A percentile compares a stretch with the other conserved stretches of the same genome.
phyloP scores from a whole-genome alignment of 1,140 invertebrate genomes.

The Maniola jurtina region DNA sequence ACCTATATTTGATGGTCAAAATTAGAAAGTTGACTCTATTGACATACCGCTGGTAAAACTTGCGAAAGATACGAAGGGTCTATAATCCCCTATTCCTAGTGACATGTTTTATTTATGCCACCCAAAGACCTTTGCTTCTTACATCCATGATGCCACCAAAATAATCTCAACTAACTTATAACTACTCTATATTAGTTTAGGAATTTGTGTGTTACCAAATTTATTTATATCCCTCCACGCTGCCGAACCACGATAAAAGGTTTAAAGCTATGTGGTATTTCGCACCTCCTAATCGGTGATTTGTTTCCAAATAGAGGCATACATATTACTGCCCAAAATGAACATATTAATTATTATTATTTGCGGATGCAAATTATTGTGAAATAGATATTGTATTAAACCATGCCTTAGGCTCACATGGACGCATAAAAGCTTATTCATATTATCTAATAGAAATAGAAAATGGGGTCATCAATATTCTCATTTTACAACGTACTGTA shows the following conservation, averaged over 20 bases:
- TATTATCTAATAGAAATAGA: not conserved
- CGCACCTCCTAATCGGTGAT: constrained; percentile 2
- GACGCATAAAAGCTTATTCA: not conserved
- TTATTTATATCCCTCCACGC: not conserved
- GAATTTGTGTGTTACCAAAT: not conserved
- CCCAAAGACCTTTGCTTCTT: no score
- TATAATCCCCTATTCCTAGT: no score
- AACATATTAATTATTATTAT: not conserved
- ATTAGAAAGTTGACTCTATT: no score
- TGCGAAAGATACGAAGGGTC: no score
- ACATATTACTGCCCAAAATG: not conserved
- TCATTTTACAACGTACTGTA: no score
- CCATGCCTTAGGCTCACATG: not conserved
- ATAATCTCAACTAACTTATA: no score
- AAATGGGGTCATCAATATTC: not conserved
- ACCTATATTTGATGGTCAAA: no score
- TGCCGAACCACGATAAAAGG: constrained; percentile 1
- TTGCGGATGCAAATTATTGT: not conserved
- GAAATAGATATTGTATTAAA: not conserved
- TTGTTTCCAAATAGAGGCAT: constrained; percentile 5
- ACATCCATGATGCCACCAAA: no score
- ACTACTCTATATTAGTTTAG: not conserved
- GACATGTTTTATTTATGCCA: no score
- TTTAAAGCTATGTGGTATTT: constrained; percentile 4
- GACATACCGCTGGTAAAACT: no score